These are phyloP conservation scores for Catotricha subobsoleta DNA, from an alignment of 2,888 invertebrate genomes.

Conservation along the genomic window DNA sequence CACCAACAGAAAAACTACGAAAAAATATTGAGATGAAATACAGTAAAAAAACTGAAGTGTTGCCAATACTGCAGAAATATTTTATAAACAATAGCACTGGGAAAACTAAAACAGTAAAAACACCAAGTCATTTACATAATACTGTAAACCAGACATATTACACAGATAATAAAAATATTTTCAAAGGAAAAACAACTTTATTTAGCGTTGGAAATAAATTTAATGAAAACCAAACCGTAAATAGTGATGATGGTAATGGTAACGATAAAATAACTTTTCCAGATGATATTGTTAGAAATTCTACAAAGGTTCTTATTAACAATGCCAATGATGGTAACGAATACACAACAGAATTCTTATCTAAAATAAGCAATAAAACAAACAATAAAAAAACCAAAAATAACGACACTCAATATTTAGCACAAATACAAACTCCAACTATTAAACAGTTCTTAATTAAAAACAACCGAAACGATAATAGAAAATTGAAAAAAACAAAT, in stretches of 20 bases:
- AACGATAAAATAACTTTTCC: background rate
- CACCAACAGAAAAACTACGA: background rate
- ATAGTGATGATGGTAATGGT: background rate
- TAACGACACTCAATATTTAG: too few relatives aligned
- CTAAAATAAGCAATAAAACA: background rate
- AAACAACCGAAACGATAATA: background rate
- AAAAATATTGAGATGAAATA: slow-evolving; percentile 1
- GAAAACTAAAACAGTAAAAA: background rate
- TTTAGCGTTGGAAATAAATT: slow-evolving; percentile 17
- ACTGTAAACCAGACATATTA: background rate
- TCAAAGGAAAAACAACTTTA: slow-evolving; percentile 20
- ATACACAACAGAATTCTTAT: background rate
- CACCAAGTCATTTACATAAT: slow-evolving; percentile 1
- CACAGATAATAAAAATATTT: slow-evolving; percentile 16
- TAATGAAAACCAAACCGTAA: slow-evolving; percentile 9
- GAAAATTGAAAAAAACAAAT: background rate
- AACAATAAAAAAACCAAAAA: too few relatives aligned
- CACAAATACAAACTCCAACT: too few relatives aligned
- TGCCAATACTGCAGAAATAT: slow-evolving; percentile 6
- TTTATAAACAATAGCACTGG: slow-evolving; percentile 2
- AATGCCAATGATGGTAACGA: slow-evolving; percentile 1
- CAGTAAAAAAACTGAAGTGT: background rate
- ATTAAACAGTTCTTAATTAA: background rate
- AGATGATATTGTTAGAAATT: background rate
- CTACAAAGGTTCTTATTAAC: slow-evolving; percentile 2